A percentile compares a stretch with the other conserved stretches of the same genome.
Conservation (phyloP, 2,113 vertebrate genomes). For the Penelope pileata region DNA sequence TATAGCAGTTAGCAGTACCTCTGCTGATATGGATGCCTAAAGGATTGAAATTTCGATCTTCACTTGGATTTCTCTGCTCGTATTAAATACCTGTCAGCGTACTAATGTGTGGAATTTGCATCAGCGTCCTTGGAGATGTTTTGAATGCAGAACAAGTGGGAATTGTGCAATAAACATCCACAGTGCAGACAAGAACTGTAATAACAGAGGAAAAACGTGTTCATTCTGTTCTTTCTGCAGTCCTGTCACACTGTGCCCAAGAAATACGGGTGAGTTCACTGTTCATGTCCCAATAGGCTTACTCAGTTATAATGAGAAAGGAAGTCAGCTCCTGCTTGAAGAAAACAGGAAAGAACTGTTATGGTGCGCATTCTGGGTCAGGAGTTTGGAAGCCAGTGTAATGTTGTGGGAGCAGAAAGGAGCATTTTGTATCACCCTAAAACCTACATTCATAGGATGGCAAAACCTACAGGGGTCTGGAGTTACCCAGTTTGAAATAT, state of each 20-base stretch:
- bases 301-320: background rate
- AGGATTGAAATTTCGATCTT: slow-evolving; percentile 10
- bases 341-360: background rate
- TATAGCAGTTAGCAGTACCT: too few species aligned
- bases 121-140: background rate
- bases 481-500: background rate
- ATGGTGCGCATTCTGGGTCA: background rate
- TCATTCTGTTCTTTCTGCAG: background rate
- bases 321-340: background rate
- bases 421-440: background rate
- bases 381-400: background rate
- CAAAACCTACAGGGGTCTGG: too few species aligned
- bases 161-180: background rate
- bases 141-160: background rate
- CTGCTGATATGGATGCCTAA: background rate
- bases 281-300: background rate
- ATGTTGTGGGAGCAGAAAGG: background rate
- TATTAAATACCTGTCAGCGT: slow-evolving; percentile 5
- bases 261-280: accelerated
- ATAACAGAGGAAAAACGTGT: background rate
- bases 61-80: background rate
- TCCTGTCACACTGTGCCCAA: background rate
- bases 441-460: background rate
- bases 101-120: slow-evolving; percentile 12
- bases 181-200: background rate